Base-by-base conservation (phyloP, 2,797 vertebrate species). In the Pangasius sanitwongsei region DNA sequence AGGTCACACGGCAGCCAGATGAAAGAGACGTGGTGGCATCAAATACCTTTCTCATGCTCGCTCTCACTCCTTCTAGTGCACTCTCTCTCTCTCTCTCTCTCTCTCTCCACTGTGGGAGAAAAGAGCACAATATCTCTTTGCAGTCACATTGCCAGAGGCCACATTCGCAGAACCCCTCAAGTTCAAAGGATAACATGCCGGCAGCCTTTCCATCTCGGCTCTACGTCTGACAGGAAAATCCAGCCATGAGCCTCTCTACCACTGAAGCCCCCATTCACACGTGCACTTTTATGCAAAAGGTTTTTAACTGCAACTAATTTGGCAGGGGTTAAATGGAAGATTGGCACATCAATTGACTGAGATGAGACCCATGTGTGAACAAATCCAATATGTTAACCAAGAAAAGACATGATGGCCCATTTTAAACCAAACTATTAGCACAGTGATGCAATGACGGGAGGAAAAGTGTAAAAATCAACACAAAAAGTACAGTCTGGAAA, bases 121-220 rank as follows among this genome's bases (percentile, higher is more conserved):
- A 86, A 82, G 20, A 28, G 25, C 34, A 57, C n/a, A 61, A 31
- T 50, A 55, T 80, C 23, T 85, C 34, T 80, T 37, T 59, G 70
- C 83, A 74, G 84, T 86, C 41, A 82, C 88, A 63, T 50, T 50
- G 75, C 77, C 88, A 82, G 77, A 74, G 88, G 88, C 88, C 67
- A 77, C 70, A 84, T 34, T 85, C 44, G 31, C 82, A 63, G 70
- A 77, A 85, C 31, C 70, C 72, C 88, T 83, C 31, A 3, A 82
- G 84, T 85, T 86, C 25, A 44, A 81, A 86, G 81, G 41, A 74
- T 44, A 72, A 61, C 25, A 4, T 25, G 67, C 50, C n/a, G 28
- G 50, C 37, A 61, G 63, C 34, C 6, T 55, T 37, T 86, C 77
- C n/a, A 41, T 50, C 88, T 86, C 28, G 8, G 23, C 70, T 77